These are phyloP conservation scores for Phrynosoma platyrhinos DNA, from an alignment of 2,113 vertebrate genomes.

Conservation along the genomic window DNA sequence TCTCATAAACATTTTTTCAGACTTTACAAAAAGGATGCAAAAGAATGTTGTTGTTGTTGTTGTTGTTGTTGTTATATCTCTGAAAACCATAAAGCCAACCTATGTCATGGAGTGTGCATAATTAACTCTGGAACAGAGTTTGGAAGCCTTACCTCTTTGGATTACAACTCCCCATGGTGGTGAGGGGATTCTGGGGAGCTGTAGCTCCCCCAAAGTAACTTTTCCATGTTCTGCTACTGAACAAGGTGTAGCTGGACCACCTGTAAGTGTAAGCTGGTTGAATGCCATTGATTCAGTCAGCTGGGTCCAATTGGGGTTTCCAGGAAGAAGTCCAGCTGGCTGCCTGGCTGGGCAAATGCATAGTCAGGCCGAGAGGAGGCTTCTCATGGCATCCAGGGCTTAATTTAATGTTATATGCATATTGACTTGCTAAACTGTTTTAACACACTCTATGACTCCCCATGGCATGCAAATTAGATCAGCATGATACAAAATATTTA, in stretches of 20 bases:
- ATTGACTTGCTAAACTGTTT: slow-evolving; percentile 38
- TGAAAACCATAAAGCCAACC: background rate
- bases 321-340: background rate
- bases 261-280: background rate
- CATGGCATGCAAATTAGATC: slow-evolving; percentile 44
- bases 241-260: background rate
- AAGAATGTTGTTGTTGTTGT: no score
- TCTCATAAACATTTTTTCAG: no score
- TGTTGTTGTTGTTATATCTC: no score
- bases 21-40: no score
- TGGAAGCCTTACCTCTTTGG: no score
- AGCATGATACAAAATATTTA: slow-evolving; percentile 46
- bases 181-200: background rate
- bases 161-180: background rate
- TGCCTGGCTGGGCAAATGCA: background rate
- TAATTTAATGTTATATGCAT: slow-evolving; percentile 37
- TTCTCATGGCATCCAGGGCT: slow-evolving; percentile 2
- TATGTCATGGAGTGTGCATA: background rate
- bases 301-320: background rate
- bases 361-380: background rate
- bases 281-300: background rate
- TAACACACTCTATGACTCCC: slow-evolving; percentile 38
- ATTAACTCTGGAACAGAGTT: background rate
- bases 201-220: background rate
- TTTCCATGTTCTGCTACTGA: background rate